A percentile compares a stretch with the other conserved stretches of the same genome.
phyloP scores from a whole-genome alignment of 1,140 invertebrate species.

The Ostrea edulis region DNA sequence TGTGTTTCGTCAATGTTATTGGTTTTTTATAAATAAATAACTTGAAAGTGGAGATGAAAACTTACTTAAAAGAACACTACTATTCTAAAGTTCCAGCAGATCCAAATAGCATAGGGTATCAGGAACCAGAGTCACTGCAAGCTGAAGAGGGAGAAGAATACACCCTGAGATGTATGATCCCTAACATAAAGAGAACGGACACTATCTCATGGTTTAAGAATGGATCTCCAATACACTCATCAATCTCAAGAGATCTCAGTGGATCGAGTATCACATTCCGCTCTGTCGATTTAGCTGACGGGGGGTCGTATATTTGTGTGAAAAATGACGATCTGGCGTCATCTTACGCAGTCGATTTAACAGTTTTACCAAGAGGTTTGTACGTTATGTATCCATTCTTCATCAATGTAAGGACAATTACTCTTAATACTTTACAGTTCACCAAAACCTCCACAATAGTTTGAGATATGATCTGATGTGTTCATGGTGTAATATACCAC shows the following conservation, averaged over 20 bases:
- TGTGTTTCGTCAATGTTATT: too few species aligned
- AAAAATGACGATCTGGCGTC: neutral
- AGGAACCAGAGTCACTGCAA: neutral
- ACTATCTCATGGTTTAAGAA: neutral
- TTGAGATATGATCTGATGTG: too few species aligned
- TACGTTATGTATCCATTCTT: too few species aligned
- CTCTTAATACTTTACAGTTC: too few species aligned
- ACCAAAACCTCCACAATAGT: too few species aligned
- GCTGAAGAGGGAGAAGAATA: neutral
- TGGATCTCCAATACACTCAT: neutral
- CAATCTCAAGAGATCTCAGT: neutral
- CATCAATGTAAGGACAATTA: too few species aligned
- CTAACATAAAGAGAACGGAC: neutral
- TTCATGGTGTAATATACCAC: too few species aligned
- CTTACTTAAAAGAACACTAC: neutral
- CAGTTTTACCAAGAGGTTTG: neutral
- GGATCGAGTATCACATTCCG: neutral
- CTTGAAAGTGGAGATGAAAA: neutral
- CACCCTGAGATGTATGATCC: neutral
- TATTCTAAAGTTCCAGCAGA: neutral
- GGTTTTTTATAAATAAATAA: neutral
- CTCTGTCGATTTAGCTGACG: neutral
- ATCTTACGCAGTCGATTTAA: neutral
- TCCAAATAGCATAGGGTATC: neutral
- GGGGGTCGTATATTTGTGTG: neutral